Evolutionary conservation across 2,113 vertebrate species (phyloP).

Genomic region (Calidris pugnax): DNA sequence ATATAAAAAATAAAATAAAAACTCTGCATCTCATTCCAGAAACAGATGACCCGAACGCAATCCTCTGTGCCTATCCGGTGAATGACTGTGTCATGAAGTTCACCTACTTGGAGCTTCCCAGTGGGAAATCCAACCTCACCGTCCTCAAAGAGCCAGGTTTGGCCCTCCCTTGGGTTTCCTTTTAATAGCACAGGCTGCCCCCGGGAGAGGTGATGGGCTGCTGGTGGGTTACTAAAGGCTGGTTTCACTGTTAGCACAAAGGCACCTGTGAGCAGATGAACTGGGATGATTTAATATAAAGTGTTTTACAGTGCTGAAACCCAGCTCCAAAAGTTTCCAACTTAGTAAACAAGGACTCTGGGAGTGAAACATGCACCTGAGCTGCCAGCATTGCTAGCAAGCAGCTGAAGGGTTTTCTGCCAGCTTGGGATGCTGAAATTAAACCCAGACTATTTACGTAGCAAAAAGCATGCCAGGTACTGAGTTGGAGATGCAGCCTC

Average conservation of each 20-base stretch:
- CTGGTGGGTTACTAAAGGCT: neutral
- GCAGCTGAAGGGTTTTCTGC: neutral
- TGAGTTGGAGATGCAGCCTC: neutral
- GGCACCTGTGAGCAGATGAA: neutral
- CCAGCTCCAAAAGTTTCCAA: neutral
- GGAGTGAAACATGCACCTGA: neutral
- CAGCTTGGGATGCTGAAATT: neutral
- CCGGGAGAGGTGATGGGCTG: neutral
- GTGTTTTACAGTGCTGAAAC: neutral
- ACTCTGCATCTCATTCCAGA: constrained; percentile 69
- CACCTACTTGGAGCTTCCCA: constrained; percentile 89
- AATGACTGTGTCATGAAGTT: constrained; percentile 97
- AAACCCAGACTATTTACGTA: neutral
- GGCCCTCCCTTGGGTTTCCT: neutral
- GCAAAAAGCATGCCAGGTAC: neutral
- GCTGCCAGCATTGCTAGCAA: neutral
- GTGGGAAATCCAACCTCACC: constrained; percentile 86
- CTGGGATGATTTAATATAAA: neutral
- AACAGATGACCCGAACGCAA: constrained; percentile 78
- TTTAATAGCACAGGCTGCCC: neutral
- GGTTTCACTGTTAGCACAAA: neutral
- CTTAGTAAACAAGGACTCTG: neutral
- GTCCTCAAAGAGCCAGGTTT: constrained; percentile 92
- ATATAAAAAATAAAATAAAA: constrained; percentile 8
- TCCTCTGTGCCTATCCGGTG: constrained; percentile 90